Conservation (phyloP, 30 jellyfish, hydroid and myxozoan genomes). For the Morbakka virulenta region DNA sequence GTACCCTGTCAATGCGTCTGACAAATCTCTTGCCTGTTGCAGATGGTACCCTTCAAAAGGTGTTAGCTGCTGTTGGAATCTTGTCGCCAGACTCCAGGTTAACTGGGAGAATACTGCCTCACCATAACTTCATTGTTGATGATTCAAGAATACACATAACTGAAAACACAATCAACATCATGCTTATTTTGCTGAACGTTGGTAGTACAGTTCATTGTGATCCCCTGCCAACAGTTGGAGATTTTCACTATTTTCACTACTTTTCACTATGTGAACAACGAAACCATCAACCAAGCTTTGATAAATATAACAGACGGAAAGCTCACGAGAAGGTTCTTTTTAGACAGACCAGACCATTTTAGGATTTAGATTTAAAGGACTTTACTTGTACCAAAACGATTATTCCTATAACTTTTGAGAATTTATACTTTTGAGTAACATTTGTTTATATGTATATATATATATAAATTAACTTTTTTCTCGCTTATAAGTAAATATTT, state of each 20-base stretch:
- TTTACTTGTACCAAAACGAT: constrained; percentile 35
- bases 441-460: too few relatives aligned
- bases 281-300: constrained; percentile 42
- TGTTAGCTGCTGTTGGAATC: constrained; percentile 39
- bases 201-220: constrained; percentile 48
- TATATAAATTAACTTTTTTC: too few relatives aligned
- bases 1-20: constrained; percentile 42
- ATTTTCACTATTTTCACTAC: constrained; percentile 25
- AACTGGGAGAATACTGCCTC: constrained; percentile 35
- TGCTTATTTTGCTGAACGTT: constrained; percentile 34
- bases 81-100: constrained; percentile 38
- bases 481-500: neutral
- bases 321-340: too few relatives aligned
- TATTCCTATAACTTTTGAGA: constrained; percentile 14
- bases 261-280: constrained; percentile 47
- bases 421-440: too few relatives aligned
- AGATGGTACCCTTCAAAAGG: constrained; percentile 36
- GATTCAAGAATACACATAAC: constrained; percentile 38
- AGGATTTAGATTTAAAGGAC: neutral
- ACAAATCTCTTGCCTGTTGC: constrained; percentile 44
- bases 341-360: constrained; percentile 35
- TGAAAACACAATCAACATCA: constrained; percentile 44
- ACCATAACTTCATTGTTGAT: constrained; percentile 28
- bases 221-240: constrained; percentile 51
- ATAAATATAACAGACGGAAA: too few relatives aligned